Percentiles rank a stretch among this genome's conserved stretches.
These are phyloP conservation scores for Indicator maculatus DNA, from an alignment of 2,113 vertebrate species.

Conservation along the genomic window DNA sequence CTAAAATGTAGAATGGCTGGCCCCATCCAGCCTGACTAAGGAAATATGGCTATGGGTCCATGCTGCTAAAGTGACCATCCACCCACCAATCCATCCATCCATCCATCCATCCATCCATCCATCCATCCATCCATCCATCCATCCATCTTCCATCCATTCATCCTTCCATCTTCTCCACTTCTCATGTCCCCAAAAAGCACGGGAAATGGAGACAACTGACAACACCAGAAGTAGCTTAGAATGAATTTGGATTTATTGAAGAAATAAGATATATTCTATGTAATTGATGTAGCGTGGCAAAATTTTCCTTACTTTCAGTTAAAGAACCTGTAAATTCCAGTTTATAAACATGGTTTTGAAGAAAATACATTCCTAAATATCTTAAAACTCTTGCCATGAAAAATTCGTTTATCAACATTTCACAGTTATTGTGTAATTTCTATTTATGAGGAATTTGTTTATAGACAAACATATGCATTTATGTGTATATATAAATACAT, in stretches of 20 bases:
- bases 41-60: rapidly evolving
- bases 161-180: background rate
- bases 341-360: conserved; percentile 34
- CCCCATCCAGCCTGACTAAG: background rate
- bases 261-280: background rate
- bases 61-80: background rate
- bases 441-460: background rate
- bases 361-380: background rate
- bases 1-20: background rate
- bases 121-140: no score
- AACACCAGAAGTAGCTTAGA: background rate
- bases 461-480: background rate
- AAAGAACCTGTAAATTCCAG: conserved; percentile 13
- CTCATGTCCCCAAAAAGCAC: background rate
- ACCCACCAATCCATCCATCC: background rate
- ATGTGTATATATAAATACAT: background rate
- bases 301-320: background rate
- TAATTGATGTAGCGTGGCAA: background rate
- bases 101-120: no score
- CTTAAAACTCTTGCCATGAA: conserved; percentile 1
- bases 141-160: no score
- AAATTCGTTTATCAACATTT: background rate
- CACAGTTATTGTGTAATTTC: background rate
- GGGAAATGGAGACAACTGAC: background rate
- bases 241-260: background rate